These are phyloP conservation scores for Leucoraja ocellata DNA, from an alignment of 2,797 vertebrate species.

Conservation along the genomic window DNA sequence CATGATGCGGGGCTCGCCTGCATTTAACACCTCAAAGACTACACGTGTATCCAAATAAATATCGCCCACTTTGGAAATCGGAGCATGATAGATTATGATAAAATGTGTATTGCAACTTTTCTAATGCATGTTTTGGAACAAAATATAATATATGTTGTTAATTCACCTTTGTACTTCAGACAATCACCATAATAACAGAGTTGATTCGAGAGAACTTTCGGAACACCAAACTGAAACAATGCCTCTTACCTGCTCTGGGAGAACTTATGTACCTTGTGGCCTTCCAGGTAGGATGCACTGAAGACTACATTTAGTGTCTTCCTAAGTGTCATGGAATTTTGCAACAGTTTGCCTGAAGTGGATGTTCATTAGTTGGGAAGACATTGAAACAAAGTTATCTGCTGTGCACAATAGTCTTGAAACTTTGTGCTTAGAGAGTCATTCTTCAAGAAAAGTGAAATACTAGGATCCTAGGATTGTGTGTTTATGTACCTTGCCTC, in stretches of 20 bases:
- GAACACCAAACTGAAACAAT: slow-evolving; percentile 83
- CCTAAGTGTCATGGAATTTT: background rate
- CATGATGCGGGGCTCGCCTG: too few relatives aligned
- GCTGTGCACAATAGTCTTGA: too few relatives aligned
- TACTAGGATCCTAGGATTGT: background rate
- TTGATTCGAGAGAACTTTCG: slow-evolving; percentile 85
- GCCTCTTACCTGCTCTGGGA: slow-evolving; percentile 77
- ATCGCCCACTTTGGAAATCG: too few relatives aligned
- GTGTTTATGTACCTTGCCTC: background rate
- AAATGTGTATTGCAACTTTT: background rate
- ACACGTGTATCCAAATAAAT: background rate
- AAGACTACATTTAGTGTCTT: background rate
- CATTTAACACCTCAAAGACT: background rate
- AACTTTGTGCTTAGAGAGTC: background rate
- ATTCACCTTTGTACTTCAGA: slow-evolving; percentile 55
- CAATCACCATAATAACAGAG: slow-evolving; percentile 70
- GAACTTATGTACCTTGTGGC: slow-evolving; percentile 80
- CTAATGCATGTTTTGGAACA: background rate
- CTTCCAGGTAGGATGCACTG: slow-evolving; percentile 64
- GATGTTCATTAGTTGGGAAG: background rate
- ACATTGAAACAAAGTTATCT: too few relatives aligned
- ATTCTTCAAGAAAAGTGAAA: background rate
- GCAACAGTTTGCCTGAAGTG: background rate
- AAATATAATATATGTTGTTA: background rate
- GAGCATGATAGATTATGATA: too few relatives aligned